phyloP scores from a whole-genome alignment of 2,888 invertebrate genomes.

The Eudemis profundana region DNA sequence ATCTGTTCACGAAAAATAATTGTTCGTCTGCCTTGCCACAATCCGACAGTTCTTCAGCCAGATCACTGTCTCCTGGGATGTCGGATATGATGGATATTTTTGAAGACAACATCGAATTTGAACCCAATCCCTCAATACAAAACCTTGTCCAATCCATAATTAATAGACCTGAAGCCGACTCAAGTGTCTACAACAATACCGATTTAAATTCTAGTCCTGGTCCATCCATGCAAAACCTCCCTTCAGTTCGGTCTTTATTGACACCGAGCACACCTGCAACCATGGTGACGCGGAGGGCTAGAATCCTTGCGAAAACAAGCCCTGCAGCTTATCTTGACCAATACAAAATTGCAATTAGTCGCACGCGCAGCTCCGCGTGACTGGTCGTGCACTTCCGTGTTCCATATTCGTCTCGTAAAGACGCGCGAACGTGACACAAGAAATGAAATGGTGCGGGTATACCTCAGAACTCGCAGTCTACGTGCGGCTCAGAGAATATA shows the following conservation, averaged over 20 bases:
- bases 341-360: slow-evolving; percentile 16
- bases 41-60: slow-evolving; percentile 18
- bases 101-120: slow-evolving; percentile 18
- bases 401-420: not conserved
- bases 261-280: slow-evolving; percentile 20
- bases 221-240: slow-evolving; percentile 1
- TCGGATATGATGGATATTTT: slow-evolving; percentile 26
- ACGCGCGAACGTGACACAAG: not conserved
- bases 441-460: not conserved
- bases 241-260: not conserved
- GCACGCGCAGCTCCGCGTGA: slow-evolving; percentile 37
- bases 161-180: not conserved
- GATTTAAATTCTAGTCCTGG: not conserved
- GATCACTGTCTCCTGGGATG: slow-evolving; percentile 26
- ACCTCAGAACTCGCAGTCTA: not conserved
- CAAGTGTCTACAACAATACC: slow-evolving; percentile 3
- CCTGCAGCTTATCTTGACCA: not conserved
- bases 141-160: slow-evolving; percentile 10
- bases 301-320: slow-evolving; percentile 1
- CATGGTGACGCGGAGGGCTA: slow-evolving; percentile 11
- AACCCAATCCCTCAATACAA: slow-evolving; percentile 15
- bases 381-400: not conserved
- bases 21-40: slow-evolving; percentile 10
- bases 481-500: not conserved
- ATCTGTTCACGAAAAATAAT: not conserved